Base-by-base conservation (phyloP, 2,797 vertebrate species). In the Kryptolebias ocellatus region DNA sequence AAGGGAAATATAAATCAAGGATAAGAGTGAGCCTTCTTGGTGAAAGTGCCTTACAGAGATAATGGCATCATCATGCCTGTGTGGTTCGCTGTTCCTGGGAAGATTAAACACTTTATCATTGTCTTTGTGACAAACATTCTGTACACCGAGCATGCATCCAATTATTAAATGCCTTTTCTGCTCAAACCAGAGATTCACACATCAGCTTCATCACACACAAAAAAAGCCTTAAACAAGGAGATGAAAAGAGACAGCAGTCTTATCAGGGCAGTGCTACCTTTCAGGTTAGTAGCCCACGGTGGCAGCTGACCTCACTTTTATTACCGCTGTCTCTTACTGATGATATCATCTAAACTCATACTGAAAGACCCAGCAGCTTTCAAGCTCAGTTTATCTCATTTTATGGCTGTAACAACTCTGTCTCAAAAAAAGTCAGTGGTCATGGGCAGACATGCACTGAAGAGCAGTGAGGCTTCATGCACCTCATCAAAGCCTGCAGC, bases 61-160 rank as follows among this genome's bases (percentile, higher is more conserved):
- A 92, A 93, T 86, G 85, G 82, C 85, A 83, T 85, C 83, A 92
- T 91, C 91, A 84, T 76, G 88, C 81, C 87, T 78, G 78, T 78
- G 78, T 83, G 85, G 79, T 79, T 79, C 85, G 54, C 87, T 60
- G 83, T 92, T 89, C 87, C 81, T 46, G 56, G 53, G 72, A 77
- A 93, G 92, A 94, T 93, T 91, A 92, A 93, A 92, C 87, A 61
- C 91, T 93, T 90, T 74, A 91, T 93, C 92, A 93, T 86, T 84
- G 90, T 93, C 89, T 84, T 64, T 63, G 81, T 80, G 79, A 90
- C 82, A 87, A 91, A 85, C 80, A 73, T 75, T 73, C 52, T 56
- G 64, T 67, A 70, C 60, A 15, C 64, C 10, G 60, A 77, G 81
- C 70, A 66, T 54, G 71, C 78, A 80, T 85, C 84, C 79, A 78